Evolutionary conservation across 2,797 vertebrate genomes (phyloP).

Genomic region (Malurus splendens): DNA sequence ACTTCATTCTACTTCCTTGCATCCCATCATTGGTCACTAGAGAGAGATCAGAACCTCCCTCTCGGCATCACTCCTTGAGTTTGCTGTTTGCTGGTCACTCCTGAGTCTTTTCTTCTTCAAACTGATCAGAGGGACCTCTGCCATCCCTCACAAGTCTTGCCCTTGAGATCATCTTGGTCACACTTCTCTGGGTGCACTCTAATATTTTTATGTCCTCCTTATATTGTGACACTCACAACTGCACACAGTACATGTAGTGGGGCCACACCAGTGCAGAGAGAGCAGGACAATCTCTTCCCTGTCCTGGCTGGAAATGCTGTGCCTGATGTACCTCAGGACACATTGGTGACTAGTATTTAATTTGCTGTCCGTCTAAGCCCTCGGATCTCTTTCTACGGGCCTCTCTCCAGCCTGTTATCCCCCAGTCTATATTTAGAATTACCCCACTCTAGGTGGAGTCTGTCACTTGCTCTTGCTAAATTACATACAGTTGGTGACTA

Average conservation of each 20-base stretch:
- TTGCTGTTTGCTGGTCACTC: not conserved
- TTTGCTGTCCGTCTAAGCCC: not conserved
- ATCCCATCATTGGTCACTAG: not conserved
- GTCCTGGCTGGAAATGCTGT: fast-evolving
- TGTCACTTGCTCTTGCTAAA: not conserved
- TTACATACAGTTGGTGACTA: not conserved
- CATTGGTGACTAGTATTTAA: not conserved
- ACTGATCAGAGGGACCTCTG: not conserved
- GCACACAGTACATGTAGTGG: fast-evolving
- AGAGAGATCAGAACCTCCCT: not conserved
- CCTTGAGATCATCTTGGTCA: not conserved
- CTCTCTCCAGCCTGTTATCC: not conserved
- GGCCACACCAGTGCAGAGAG: fast-evolving
- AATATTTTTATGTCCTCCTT: not conserved
- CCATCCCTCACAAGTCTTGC: not conserved
- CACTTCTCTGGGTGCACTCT: not conserved
- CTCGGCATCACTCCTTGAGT: fast-evolving
- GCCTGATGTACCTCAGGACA: not conserved
- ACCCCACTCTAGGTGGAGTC: fast-evolving
- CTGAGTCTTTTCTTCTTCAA: not conserved
- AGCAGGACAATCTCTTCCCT: fast-evolving
- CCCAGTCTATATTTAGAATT: not conserved
- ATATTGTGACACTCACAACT: not conserved
- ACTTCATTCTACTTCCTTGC: fast-evolving
- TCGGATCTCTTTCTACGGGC: fast-evolving